Evolutionary conservation across 2,888 invertebrate species (phyloP), one percentile per base, ranked within the genome.

Genomic region (Phengaris arion): DNA sequence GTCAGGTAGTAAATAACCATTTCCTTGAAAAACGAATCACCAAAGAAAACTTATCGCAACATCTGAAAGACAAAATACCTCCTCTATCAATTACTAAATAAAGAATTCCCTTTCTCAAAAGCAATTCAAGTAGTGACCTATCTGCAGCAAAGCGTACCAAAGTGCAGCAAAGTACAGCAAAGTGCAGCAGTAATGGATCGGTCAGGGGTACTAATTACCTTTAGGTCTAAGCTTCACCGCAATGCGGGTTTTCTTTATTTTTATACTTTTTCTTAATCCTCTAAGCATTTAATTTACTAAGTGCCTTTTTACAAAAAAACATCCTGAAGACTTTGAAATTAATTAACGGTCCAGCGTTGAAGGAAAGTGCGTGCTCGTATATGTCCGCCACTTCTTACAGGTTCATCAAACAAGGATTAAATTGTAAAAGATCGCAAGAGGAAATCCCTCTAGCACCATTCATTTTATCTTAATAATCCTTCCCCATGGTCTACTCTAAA

Each of bases 201-300:
- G 72, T 78, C 74, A 75, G 46, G 70, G 57, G 68, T 54, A 74
- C 76, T 79, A 78, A 79, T 78, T 78, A 78, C 74, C 73, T 76
- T 72, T 74, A 59, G 52, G 74, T 68, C 22, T 77, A 74, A 54
- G 70, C 74, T 74, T 64, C 74, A 74, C 77, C 77, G 78, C 79
- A 78, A 35, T 79, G 79, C 79, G 78, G 78, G 74, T 68, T 72
- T 72, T 54, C 72, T 54, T 52, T 72, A 35, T 72, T 54, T 69
- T 68, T 52, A 74, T 54, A 57, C 70, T 70, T 57, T 51, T 70
- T 70, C 70, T 75, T 70, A 57, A 70, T 70, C 70, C 51, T 70
- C 22, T 57, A 46, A 75, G 22, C n/a, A 75, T 70, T 70, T 55
- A 70, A 75, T 74, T 51, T 68, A 12, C 35, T 52, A 52, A 68